Base-by-base conservation (phyloP, 2,797 vertebrate species). In the Pterois miles region DNA sequence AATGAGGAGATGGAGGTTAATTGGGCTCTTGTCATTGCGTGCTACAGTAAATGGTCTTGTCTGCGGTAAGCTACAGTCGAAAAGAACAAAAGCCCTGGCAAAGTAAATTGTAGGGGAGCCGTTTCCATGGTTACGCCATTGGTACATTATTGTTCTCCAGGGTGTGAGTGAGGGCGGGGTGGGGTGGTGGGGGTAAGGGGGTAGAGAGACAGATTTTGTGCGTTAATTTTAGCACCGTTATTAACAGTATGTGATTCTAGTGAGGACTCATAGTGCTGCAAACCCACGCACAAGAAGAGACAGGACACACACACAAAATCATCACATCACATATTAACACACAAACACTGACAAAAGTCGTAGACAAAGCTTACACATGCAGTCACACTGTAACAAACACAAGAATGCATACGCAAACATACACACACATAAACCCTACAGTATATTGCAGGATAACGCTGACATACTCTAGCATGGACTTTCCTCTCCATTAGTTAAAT, bases 61-160 rank as follows among this genome's bases (percentile, higher is more conserved):
- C 82, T 80, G 76, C 76, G 52, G 70, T 40, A 72, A 80, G 76
- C 64, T 80, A 74, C 63, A 85, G 69, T 67, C 66, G 5, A 76
- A 86, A 82, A 85, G 84, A 91, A 92, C 82, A 93, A 94, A 90
- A 86, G 90, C 78, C 66, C 54, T 36, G 68, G 81, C 70, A 85
- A 87, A 88, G 81, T 76, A 84, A 94, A 93, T 90, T 91, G 91
- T 86, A 89, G 90, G 86, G 91, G 85, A 93, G 78, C 76, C 4
- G 92, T 92, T 94, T 81, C 92, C 86, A 94, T 95, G 91, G 94
- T 85, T 91, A 94, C 95, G 36, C 72, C 72, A 81, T 65, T 74
- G 79, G 86, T 80, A 81, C 62, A 64, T 87, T 83, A 82, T 46
- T 73, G 59, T 83, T 89, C 87, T 91, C 82, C 43, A 68, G 81